These are phyloP conservation scores for Villa cingulata DNA, from an alignment of 2,888 invertebrate species.

Conservation along the genomic window DNA sequence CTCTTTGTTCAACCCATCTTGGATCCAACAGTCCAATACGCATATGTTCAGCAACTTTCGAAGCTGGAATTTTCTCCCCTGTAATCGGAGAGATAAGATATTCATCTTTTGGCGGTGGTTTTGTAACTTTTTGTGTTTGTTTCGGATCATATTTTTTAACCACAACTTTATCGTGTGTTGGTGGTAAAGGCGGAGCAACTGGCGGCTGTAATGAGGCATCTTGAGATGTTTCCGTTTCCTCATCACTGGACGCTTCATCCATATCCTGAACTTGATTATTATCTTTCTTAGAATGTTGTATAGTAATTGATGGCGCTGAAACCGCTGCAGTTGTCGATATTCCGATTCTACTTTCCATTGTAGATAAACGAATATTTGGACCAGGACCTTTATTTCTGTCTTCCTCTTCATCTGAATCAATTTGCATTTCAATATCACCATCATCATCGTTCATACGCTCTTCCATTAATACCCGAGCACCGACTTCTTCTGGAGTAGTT, in stretches of 20 bases:
- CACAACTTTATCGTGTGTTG: constrained; percentile 81
- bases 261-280: constrained; percentile 69
- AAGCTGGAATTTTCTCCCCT: constrained; percentile 92
- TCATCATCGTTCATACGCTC: constrained; percentile 63
- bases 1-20: constrained; percentile 94
- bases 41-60: constrained; percentile 96
- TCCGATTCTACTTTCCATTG: constrained; percentile 49
- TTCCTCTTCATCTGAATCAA: constrained; percentile 71
- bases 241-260: constrained; percentile 79
- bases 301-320: constrained; percentile 28
- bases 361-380: constrained; percentile 43
- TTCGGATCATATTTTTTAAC: constrained; percentile 98
- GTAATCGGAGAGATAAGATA: constrained; percentile 97
- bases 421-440: constrained; percentile 80
- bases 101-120: constrained; percentile 61
- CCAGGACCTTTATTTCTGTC: constrained; percentile 27
- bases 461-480: constrained; percentile 83
- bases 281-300: constrained; percentile 31
- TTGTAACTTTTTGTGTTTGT: constrained; percentile 47
- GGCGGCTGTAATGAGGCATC: constrained; percentile 31
- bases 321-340: constrained; percentile 31
- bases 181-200: constrained; percentile 59
- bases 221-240: constrained; percentile 39
- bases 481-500: constrained; percentile 93
- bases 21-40: constrained; percentile 92